Evolutionary conservation across 2,797 vertebrate genomes (phyloP), one percentile per base, ranked within the genome.

Genomic region (Pseudomugil tenellus): DNA sequence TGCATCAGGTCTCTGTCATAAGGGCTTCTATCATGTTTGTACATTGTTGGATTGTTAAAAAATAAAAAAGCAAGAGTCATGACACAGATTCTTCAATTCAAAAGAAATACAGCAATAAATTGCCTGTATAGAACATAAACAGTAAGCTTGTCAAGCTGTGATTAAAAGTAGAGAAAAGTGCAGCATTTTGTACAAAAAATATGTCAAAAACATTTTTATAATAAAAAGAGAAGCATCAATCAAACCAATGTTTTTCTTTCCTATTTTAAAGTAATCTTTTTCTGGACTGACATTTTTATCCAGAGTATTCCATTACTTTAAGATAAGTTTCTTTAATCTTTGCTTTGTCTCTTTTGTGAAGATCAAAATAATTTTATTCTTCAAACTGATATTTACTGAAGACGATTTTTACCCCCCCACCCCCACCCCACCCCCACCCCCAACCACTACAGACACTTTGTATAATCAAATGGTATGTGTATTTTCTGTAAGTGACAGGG

Each of bases 101-200:
- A 78, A 65, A 67, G 6, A 58, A n/a, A 26, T 19, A 29, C 29
- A 65, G 63, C 66, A 8, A 66, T 60, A 54, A 52, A 71, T 67
- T 28, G 43, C 57, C 78, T 65, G 78, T 70, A 86, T 70, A 48
- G 68, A 64, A 64, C 86, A 66, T 74, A 80, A 86, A 86, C 69
- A 67, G 76, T 39, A 37, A 52, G 74, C 80, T 79, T 86, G 75
- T 54, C 63, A 48, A 69, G 64, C 72, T 84, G 81, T 79, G 71
- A 81, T 39, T 77, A 62, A 73, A 67, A 61, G 60, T 25, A 52
- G 53, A 12, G n/a, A 29, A 49, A 51, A 39, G 80, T 55, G 41
- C 41, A 74, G 28, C 19, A 13, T 31, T 74, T 67, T 77, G 66
- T 69, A 59, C 43, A 59, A 29, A 58, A 54, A 58, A 52, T 9